Evolutionary conservation across 1,140 invertebrate genomes (phyloP), one percentile per base, ranked within the genome.

Genomic region (Leptinotarsa undecemlineata): DNA sequence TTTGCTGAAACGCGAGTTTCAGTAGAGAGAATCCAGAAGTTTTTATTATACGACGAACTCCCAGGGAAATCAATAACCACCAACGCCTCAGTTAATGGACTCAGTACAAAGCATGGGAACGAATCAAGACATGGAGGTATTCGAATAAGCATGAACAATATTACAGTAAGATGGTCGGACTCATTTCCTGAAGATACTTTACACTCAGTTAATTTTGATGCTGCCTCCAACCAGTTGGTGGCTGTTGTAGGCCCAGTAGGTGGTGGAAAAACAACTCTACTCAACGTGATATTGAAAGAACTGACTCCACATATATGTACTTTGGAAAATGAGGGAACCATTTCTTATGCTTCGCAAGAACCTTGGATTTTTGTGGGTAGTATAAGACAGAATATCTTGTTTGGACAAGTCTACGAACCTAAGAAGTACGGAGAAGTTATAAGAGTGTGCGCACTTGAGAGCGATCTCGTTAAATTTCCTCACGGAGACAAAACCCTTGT

Each of bases 221-320:
- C 88, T 6, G 84, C 85, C 64, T 81, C 87, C 3, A 88, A 88
- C n/a, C 62, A 92, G 77, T 80, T 93, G 51, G 82, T 91, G 4
- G 90, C 90, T 3, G 86, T 94, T 6, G 89, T 94, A 76, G 92
- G 92, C 17, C 88, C 90, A 26, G 92, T 94, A 15, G 92, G 92
- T 64, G 86, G 90, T 51, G 93, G 93, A 73, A 94, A 93, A 86
- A 91, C 91, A 78, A 96, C 95, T 15, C 84, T 98, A 3, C 85
- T 97, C n/a, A 91, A 96, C 82, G 88, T 90, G 3, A 87, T 98
- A 70, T 86, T 98, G 13, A 87, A 90, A 68, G 96, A 98, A 86
- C 82, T 97, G 23, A 91, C 92, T 4, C 79, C 93, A 0, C 83
- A 82, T 11, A 23, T n/a, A 47, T 84, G 84, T 13, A 68, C 60